phyloP scores from a whole-genome alignment of 2,888 invertebrate genomes.

The Eilema sororculum region DNA sequence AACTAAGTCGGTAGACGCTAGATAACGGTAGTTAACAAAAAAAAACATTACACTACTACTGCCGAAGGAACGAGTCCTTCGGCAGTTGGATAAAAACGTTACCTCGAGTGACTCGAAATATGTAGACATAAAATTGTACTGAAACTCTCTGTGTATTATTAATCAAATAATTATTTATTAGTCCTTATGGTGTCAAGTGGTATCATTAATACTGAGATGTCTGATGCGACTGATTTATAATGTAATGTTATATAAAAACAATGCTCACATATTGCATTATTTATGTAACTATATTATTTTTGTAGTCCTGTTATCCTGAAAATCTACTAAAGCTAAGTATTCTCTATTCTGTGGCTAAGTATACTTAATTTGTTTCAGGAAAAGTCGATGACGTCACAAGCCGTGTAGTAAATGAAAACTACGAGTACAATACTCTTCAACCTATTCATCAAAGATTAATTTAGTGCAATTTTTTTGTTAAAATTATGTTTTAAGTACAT shows the following conservation, averaged over 20 bases:
- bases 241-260: not conserved
- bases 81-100: no score
- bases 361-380: conserved; percentile 14
- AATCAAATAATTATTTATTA: no score
- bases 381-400: not conserved
- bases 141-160: no score
- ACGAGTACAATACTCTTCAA: not conserved
- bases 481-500: not conserved
- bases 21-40: no score
- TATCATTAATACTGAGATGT: not conserved
- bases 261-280: not conserved
- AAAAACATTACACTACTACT: no score
- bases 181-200: not conserved
- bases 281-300: no score
- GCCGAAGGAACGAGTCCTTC: no score
- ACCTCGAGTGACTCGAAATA: no score
- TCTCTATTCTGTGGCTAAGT: no score
- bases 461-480: not conserved
- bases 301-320: no score
- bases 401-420: not conserved
- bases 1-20: no score
- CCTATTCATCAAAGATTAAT: conserved; percentile 16
- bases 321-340: not conserved
- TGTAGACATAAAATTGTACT: no score
- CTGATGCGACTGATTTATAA: not conserved